A percentile compares a stretch with the other conserved stretches of the same genome.
phyloP scores from a whole-genome alignment of 2,797 vertebrate species.

The Simalia tracyae region DNA sequence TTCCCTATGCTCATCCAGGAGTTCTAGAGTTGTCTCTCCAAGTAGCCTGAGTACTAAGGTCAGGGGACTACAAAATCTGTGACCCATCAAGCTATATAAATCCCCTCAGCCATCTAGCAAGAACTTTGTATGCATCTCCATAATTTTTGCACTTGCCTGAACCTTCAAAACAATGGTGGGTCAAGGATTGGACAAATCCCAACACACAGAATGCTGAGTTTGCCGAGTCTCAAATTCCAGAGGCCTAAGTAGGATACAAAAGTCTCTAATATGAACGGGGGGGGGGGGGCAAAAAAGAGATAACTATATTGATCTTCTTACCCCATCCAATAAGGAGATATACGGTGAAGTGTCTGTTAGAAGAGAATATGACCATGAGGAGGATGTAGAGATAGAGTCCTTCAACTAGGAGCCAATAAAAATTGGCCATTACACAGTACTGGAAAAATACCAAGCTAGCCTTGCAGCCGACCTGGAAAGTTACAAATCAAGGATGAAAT shows the following conservation, averaged over 20 bases:
- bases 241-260: background rate
- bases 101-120: background rate
- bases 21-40: background rate
- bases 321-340: slow-evolving; percentile 93
- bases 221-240: background rate
- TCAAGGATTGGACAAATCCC: background rate
- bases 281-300: background rate
- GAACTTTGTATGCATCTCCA: background rate
- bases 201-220: background rate
- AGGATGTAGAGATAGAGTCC: slow-evolving; percentile 90
- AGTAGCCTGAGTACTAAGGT: background rate
- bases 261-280: background rate
- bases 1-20: background rate
- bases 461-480: slow-evolving; percentile 85
- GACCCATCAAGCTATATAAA: background rate
- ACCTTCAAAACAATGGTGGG: background rate
- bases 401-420: slow-evolving; percentile 93
- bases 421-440: slow-evolving; percentile 92
- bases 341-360: slow-evolving; percentile 78
- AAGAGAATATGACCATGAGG: slow-evolving; percentile 83
- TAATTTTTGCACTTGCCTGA: background rate
- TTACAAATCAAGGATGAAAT: slow-evolving; percentile 38
- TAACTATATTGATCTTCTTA: slow-evolving; percentile 60
- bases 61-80: background rate
- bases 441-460: slow-evolving; percentile 88